These are phyloP conservation scores for Athalia circularis DNA, from an alignment of 2,888 invertebrate species.

Conservation along the genomic window DNA sequence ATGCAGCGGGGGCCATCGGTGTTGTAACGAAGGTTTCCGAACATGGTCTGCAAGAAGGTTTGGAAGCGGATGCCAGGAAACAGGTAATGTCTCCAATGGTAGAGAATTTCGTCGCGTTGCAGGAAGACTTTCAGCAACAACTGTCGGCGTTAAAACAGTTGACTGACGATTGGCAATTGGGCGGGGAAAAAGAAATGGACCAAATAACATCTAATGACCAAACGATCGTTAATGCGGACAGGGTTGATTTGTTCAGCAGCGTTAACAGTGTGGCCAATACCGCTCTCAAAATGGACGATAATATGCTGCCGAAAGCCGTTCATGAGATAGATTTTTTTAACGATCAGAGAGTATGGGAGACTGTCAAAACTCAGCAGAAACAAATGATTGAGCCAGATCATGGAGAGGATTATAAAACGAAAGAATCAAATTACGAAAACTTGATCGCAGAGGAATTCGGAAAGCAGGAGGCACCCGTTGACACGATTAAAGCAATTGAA, in stretches of 20 bases:
- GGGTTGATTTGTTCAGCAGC: conserved; percentile 62
- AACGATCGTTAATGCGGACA: conserved; percentile 49
- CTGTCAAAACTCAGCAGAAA: conserved; percentile 54
- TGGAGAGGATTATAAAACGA: too few relatives aligned
- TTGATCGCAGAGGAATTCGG: too few relatives aligned
- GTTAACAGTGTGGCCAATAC: conserved; percentile 52
- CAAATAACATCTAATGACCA: too few relatives aligned
- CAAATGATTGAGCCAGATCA: neutral
- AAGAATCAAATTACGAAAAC: too few relatives aligned
- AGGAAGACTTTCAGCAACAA: conserved; percentile 69
- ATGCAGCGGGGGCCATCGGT: conserved; percentile 64
- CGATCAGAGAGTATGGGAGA: conserved; percentile 41
- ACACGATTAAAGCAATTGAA: too few relatives aligned
- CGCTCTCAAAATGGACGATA: conserved; percentile 56
- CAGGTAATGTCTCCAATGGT: conserved; percentile 71
- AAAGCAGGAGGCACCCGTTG: too few relatives aligned
- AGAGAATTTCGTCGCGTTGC: conserved; percentile 69
- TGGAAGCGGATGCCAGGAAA: conserved; percentile 66
- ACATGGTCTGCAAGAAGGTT: conserved; percentile 60
- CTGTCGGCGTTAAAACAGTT: conserved; percentile 64
- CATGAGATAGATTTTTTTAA: conserved; percentile 48
- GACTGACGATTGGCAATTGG: conserved; percentile 64
- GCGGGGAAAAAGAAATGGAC: conserved; percentile 55
- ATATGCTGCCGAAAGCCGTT: conserved; percentile 58
- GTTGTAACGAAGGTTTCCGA: conserved; percentile 60